phyloP scores from a whole-genome alignment of 35 echinoderm and acorn worm genomes.

The Patiria miniata region DNA sequence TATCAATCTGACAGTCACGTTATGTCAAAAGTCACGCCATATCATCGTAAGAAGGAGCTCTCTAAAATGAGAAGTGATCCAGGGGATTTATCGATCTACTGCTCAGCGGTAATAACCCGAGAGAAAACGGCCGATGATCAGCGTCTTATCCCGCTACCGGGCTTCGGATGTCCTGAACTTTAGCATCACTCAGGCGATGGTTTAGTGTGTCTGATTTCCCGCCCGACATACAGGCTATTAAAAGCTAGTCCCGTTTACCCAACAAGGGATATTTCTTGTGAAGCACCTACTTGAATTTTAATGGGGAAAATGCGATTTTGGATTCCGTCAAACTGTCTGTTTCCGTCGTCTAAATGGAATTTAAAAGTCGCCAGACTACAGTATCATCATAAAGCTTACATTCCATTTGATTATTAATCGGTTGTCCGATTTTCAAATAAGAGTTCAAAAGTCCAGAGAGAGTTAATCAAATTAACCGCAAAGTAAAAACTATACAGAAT shows the following conservation, averaged over 20 bases:
- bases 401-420: too few species aligned
- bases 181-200: background rate
- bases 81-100: background rate
- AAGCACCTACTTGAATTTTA: background rate
- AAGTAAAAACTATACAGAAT: too few species aligned
- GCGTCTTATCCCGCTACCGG: background rate
- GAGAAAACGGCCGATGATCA: background rate
- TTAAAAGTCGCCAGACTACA: too few species aligned
- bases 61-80: slow-evolving; percentile 3
- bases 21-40: background rate
- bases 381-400: too few species aligned
- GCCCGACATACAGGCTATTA: background rate
- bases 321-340: background rate
- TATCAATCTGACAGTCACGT: background rate
- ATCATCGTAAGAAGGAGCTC: background rate
- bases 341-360: background rate
- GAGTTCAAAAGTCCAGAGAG: too few species aligned
- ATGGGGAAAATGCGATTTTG: background rate
- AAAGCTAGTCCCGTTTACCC: background rate
- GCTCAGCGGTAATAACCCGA: slow-evolving; percentile 1
- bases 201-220: slow-evolving; percentile 4
- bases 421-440: too few species aligned
- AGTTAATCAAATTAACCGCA: too few species aligned
- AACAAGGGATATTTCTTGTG: background rate
- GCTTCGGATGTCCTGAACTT: too few species aligned